Base-by-base conservation (phyloP, 2,888 invertebrate genomes). In the Drosophila ezoana region DNA sequence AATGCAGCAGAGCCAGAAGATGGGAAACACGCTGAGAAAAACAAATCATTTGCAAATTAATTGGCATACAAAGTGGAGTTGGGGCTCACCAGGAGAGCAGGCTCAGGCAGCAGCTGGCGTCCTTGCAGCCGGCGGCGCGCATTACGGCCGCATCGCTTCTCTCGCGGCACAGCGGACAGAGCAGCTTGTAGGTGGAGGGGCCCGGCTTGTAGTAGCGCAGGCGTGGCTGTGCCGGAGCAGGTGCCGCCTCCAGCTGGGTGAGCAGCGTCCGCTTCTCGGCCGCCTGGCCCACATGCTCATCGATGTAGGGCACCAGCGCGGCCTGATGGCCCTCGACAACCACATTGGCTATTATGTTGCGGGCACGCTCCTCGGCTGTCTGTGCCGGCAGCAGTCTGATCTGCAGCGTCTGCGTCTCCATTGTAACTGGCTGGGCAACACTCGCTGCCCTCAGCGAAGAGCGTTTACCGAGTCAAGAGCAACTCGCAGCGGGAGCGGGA, bases 161-260 rank as follows among this genome's bases (percentile, higher is more conserved):
- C 63, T 90, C 82, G n/a, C 78, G 73, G 63, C 91, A 92, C 49
- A 92, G 79, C 3, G 92, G 91, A n/a, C 91, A 92, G 38, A 85
- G 79, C 48, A 91, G 56, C 32, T 85, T 83, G 69, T 90, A 90
- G 32, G 90, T 91, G 54, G 89, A 89, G 0, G 92, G 91, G 0
- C 92, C 91, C 0, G 91, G 90, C 0, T 89, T 77, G 61, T 87
- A 92, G 63, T 91, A 92, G 3, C 89, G 87, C 45, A 91, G 56
- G 4, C 83, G 84, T 1, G 71, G 73, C 16, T 40, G 37, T 0
- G 52, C 5, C 3, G 68, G 20, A 0, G 65, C 38, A 1, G 67
- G 45, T 3, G 62, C 16, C 10, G 70, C 48, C 11, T 79, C 78
- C 58, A 76, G 33, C 20, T 77, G 59, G 3, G 45, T 54, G 1